Percentiles rank a stretch among this genome's conserved stretches.
Conservation (phyloP, 2,113 vertebrate species). For the Stegastes partitus region DNA sequence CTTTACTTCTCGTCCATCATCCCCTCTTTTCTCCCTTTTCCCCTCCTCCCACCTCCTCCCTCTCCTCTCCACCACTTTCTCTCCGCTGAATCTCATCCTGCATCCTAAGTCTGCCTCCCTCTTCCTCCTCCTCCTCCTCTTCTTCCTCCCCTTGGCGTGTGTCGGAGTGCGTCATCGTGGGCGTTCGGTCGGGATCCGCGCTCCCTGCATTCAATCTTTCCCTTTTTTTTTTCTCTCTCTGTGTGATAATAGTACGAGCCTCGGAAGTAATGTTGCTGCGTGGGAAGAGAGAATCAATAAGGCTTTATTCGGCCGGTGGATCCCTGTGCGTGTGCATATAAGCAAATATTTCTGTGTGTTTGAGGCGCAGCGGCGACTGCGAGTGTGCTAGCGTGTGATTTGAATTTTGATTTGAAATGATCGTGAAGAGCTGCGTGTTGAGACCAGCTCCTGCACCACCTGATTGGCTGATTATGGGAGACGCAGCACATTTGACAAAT, state of each 20-base stretch:
- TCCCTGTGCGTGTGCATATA: slow-evolving; percentile 14
- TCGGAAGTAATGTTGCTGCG: slow-evolving; percentile 39
- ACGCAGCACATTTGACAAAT: background rate
- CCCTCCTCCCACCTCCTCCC: background rate
- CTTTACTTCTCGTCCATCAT: background rate
- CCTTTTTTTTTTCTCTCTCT: slow-evolving; percentile 23
- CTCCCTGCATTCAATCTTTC: slow-evolving; percentile 40
- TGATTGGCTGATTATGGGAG: slow-evolving; percentile 31
- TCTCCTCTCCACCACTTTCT: background rate
- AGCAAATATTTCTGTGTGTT: slow-evolving; percentile 24
- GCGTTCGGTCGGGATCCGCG: slow-evolving; percentile 20
- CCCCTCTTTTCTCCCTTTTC: background rate
- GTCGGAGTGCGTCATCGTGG: slow-evolving; percentile 46
- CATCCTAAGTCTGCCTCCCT: slow-evolving; percentile 32
- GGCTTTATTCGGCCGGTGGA: slow-evolving; percentile 43
- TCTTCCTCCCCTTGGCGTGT: slow-evolving; percentile 12
- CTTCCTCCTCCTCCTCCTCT: background rate
- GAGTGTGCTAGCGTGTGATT: slow-evolving; percentile 10
- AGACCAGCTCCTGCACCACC: slow-evolving; percentile 25
- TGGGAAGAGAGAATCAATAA: slow-evolving; percentile 54
- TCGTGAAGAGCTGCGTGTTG: background rate
- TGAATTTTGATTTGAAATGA: slow-evolving; percentile 48
- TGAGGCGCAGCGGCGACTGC: background rate
- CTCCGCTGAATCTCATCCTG: background rate
- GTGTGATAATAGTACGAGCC: slow-evolving; percentile 33